Conservation (phyloP, 2,113 vertebrate genomes). For the Equus przewalskii region DNA sequence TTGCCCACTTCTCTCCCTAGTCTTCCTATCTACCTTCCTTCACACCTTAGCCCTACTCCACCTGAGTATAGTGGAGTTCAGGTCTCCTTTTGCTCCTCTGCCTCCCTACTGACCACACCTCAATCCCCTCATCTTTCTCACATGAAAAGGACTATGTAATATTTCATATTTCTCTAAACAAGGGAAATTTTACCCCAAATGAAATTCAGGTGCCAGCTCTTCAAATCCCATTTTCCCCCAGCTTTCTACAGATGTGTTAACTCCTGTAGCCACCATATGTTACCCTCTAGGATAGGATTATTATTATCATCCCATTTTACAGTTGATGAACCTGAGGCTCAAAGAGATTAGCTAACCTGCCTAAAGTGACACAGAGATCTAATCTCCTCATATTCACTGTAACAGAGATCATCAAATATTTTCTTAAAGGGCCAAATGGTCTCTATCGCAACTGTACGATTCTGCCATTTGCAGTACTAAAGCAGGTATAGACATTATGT, state of each 20-base stretch:
- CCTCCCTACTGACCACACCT: background rate
- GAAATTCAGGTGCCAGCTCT: background rate
- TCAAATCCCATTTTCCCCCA: background rate
- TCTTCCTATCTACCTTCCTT: background rate
- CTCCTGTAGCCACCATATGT: background rate
- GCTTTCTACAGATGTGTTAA: background rate
- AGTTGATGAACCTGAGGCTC: background rate
- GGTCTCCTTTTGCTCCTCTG: background rate
- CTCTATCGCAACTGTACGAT: background rate
- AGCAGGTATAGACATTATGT: background rate
- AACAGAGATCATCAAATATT: background rate
- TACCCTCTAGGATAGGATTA: background rate
- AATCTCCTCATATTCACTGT: background rate
- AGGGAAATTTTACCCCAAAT: background rate
- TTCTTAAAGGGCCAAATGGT: conserved; percentile 1
- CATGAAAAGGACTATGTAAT: background rate
- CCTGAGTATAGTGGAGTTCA: background rate
- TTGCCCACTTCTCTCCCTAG: background rate
- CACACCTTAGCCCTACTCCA: background rate
- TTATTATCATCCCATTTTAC: background rate
- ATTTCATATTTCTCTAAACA: background rate
- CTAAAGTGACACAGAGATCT: background rate
- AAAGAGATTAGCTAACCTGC: background rate
- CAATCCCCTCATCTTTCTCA: background rate
- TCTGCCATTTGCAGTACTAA: background rate